These are phyloP conservation scores for Ellobius talpinus DNA, from an alignment of 2,113 vertebrate species.

Conservation along the genomic window DNA sequence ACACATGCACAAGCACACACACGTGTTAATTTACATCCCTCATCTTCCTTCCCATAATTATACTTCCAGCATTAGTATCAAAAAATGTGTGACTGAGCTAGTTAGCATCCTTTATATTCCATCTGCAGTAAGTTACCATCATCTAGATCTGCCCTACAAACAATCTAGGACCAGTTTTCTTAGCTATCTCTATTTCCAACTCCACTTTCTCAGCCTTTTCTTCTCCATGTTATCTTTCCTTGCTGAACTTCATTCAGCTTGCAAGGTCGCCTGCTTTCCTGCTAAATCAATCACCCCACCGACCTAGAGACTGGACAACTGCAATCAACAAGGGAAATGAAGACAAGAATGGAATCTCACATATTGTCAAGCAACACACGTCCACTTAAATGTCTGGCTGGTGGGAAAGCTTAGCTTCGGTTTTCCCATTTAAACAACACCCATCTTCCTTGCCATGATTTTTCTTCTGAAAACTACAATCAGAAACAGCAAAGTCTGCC, in stretches of 20 bases:
- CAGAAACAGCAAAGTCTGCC: background rate
- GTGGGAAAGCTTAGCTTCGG: background rate
- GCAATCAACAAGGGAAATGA: background rate
- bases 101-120: background rate
- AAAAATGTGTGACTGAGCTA: background rate
- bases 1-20: too few relatives aligned
- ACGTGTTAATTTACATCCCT: background rate
- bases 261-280: background rate
- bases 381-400: background rate
- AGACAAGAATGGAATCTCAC: background rate
- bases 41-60: background rate
- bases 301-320: background rate
- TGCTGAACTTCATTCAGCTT: background rate
- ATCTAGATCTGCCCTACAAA: background rate
- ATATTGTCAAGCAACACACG: background rate
- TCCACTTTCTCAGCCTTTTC: rapidly evolving
- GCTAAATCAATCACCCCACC: background rate
- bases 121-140: background rate
- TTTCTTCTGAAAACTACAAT: background rate
- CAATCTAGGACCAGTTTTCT: background rate
- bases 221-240: background rate
- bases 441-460: background rate
- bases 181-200: background rate
- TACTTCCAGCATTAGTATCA: rapidly evolving
- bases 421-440: background rate